phyloP scores from a whole-genome alignment of 1,140 invertebrate genomes.

The Drosophila varians region DNA sequence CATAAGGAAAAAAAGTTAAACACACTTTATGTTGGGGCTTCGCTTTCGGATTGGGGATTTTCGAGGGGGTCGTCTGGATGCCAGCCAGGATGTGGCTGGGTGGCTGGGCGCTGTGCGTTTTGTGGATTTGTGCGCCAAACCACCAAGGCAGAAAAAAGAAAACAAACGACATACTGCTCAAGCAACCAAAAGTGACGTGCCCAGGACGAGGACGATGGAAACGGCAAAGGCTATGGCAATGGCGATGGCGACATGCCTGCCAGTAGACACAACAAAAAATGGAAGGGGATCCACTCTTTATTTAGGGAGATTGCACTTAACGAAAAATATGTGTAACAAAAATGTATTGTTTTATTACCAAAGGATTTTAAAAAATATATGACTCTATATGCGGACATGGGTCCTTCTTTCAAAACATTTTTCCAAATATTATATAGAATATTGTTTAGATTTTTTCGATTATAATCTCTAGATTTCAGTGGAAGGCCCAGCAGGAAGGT shows the following conservation, averaged over 20 bases:
- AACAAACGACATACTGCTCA: constrained; percentile 62
- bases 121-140: constrained; percentile 62
- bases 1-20: constrained; percentile 63
- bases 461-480: not conserved
- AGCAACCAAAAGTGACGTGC: constrained; percentile 73
- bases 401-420: too few relatives aligned
- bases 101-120: constrained; percentile 25
- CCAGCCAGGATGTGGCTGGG: constrained; percentile 3
- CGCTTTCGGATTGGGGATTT: constrained; percentile 25
- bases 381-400: too few relatives aligned
- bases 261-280: constrained; percentile 36
- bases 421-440: not conserved
- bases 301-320: not conserved
- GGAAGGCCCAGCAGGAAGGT: not conserved
- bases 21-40: constrained; percentile 71
- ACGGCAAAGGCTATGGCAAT: constrained; percentile 3
- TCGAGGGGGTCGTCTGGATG: constrained; percentile 1
- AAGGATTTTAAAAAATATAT: not conserved
- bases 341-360: too few relatives aligned
- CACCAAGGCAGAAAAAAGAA: constrained; percentile 52
- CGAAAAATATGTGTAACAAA: too few relatives aligned
- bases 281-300: constrained; percentile 15
- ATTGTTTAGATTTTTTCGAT: not conserved
- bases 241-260: constrained; percentile 50
- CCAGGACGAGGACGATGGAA: constrained; percentile 54